Base-by-base conservation (phyloP, 2,797 vertebrate species). In the Peromyscus nudipes region DNA sequence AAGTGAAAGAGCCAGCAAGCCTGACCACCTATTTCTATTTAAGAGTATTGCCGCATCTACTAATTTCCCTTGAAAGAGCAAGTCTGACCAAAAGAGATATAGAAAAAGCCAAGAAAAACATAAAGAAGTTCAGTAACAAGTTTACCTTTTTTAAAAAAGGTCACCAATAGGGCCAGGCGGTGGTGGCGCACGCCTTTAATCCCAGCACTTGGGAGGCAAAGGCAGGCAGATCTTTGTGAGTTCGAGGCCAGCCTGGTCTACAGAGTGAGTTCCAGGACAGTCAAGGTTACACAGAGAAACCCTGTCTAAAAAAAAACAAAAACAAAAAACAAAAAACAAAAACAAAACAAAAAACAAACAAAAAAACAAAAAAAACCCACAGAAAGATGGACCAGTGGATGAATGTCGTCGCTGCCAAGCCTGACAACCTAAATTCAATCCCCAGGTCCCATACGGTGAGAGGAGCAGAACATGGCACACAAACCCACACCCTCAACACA, bases 61-160 rank as follows among this genome's bases (percentile, higher is more conserved):
- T 80, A 89, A 34, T 57, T 49, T 21, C n/a, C 37, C 62, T 89
- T 62, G 76, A 64, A 96, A 93, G 69, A 69, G 69, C 69, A 73
- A 23, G n/a, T 92, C 60, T 75, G n/a, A 52, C 27, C 81, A 57
- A 94, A 96, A 60, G 29, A 92, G 21, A 31, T 92, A 60, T 57
- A 49, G 84, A 71, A 89, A 96, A 92, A 89, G 46, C 19, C 60
- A 79, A 37, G 49, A 89, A 88, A 69, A 95, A 19, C 34, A 67
- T 40, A 76, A 71, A 79, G 21, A 55, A 29, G 57, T 73, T 96
- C 52, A 21, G 10, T 49, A 82, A 23, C 62, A 79, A 49, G 60
- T n/a, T 89, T 46, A 95, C 29, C 69, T 64, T 75, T 43, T 27
- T 40, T 37, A 52, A 52, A 55, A 34, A 17, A 64, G 6, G 43